phyloP scores from a whole-genome alignment of 2,888 invertebrate genomes.

The Spodoptera exigua region DNA sequence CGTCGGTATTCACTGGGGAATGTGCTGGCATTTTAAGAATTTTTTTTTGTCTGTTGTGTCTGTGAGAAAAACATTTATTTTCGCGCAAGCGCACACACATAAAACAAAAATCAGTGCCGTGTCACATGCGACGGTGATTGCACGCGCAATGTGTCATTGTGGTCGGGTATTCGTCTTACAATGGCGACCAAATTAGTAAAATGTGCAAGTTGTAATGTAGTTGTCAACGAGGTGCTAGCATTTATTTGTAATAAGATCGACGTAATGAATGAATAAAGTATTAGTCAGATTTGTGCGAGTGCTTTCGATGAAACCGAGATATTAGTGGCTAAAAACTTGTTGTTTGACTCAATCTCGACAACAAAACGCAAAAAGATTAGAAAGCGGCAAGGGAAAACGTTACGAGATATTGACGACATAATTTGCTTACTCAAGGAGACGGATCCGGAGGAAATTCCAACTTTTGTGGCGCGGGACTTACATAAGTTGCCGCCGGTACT shows the following conservation, averaged over 20 bases:
- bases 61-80: too few relatives aligned
- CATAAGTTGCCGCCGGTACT: slow-evolving; percentile 11
- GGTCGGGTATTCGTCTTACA: too few relatives aligned
- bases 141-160: too few relatives aligned
- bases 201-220: slow-evolving; percentile 5
- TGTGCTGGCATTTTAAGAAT: too few relatives aligned
- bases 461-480: slow-evolving; percentile 13
- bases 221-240: slow-evolving; percentile 2
- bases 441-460: slow-evolving; percentile 2
- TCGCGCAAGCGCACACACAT: too few relatives aligned
- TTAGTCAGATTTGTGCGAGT: slow-evolving; percentile 3
- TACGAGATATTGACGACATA: slow-evolving; percentile 13
- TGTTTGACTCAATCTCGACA: slow-evolving; percentile 8
- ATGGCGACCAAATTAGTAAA: background rate
- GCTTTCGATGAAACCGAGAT: slow-evolving; percentile 3
- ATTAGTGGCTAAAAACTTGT: background rate
- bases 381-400: slow-evolving; percentile 8
- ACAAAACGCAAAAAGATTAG: slow-evolving; percentile 6
- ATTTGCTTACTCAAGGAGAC: slow-evolving; percentile 10
- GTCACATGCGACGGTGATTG: too few relatives aligned
- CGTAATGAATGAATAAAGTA: slow-evolving; percentile 14
- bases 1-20: too few relatives aligned
- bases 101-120: too few relatives aligned
- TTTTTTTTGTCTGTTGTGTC: too few relatives aligned
- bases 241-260: slow-evolving; percentile 3